Evolutionary conservation across 92 coral and sea anemone species (phyloP), one percentile per base, ranked within the genome.

Genomic region (Porites divaricata): DNA sequence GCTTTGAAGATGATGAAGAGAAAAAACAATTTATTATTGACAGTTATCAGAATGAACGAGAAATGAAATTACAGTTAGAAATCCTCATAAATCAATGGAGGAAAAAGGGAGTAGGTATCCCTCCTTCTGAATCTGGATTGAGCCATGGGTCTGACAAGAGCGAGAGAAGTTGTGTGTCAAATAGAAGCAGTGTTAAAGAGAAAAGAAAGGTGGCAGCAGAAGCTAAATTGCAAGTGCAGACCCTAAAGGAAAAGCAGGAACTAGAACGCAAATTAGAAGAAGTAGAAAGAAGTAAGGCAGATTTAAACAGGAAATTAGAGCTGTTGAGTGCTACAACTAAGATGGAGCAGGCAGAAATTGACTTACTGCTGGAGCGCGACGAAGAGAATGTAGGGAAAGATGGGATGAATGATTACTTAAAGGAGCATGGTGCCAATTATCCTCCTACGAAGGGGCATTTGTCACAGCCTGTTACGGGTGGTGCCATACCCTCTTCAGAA

Each of bases 41-140:
- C 75, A 85, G 81, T 78, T 90, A 90, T 66, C 79, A 90, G 8
- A 87, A 75, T 72, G 88, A 88, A 62, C 75, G 87, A 85, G 95
- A 91, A 74, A 52, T 81, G 63, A 85, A 91, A 88, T 86, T 88
- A 12, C 90, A 85, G 72, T 59, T 91, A 74, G 92, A 91, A 17
- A 52, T 68, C 25, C 45, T 83, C 87, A 49, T 84, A 54, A 75
- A 77, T 67, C 54, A 75, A 52, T 75, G 91, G 80, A 10, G 64
- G 62, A 88, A 83, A 26, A 80, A 64, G 41, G 77, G 79, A 63
- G 70, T 48, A 76, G 73, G 66, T 58, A 79, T 21, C 26, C 81
- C 91, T 24, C 94, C 90, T 63, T 85, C 92, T 64, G 92, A 64
- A 77, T 64, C 83, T 50, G 81, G 85, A 26, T 67, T 74, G 25